Evolutionary conservation across 1,140 invertebrate species (phyloP).

Genomic region (Neodiprion lecontei): DNA sequence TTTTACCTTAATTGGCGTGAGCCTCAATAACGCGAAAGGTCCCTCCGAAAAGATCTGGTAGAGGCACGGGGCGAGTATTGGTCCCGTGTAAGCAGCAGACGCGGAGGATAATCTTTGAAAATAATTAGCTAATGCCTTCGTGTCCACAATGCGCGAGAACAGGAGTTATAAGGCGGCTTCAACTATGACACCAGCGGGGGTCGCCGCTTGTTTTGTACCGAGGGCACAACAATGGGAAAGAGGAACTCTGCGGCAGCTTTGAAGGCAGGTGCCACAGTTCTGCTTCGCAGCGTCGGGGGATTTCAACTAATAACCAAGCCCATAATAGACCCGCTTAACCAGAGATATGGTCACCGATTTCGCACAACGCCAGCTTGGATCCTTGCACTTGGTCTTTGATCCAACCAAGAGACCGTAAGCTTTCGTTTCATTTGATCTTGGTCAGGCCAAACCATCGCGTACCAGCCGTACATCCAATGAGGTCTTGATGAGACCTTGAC

Average conservation of each 20-base stretch:
- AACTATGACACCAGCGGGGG: slow-evolving; percentile 3
- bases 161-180: slow-evolving; percentile 6
- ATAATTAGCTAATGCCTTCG: slow-evolving; percentile 3
- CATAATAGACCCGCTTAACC: slow-evolving; percentile 7
- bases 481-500: too few relatives aligned
- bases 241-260: background rate
- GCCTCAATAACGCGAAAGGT: too few relatives aligned
- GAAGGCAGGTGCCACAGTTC: slow-evolving; percentile 4
- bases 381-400: background rate
- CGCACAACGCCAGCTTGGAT: background rate
- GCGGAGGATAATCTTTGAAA: background rate
- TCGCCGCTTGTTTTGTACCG: background rate
- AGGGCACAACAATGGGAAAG: background rate
- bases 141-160: slow-evolving; percentile 4
- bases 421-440: background rate
- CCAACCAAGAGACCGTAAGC: background rate
- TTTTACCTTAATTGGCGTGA: too few relatives aligned
- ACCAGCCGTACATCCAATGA: too few relatives aligned
- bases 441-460: too few relatives aligned
- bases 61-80: too few relatives aligned
- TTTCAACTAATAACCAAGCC: background rate
- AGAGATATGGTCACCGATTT: background rate
- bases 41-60: too few relatives aligned
- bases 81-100: too few relatives aligned
- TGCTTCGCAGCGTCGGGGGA: background rate